Evolutionary conservation across 2,888 invertebrate genomes (phyloP).

Genomic region (Uloborus plumipes): DNA sequence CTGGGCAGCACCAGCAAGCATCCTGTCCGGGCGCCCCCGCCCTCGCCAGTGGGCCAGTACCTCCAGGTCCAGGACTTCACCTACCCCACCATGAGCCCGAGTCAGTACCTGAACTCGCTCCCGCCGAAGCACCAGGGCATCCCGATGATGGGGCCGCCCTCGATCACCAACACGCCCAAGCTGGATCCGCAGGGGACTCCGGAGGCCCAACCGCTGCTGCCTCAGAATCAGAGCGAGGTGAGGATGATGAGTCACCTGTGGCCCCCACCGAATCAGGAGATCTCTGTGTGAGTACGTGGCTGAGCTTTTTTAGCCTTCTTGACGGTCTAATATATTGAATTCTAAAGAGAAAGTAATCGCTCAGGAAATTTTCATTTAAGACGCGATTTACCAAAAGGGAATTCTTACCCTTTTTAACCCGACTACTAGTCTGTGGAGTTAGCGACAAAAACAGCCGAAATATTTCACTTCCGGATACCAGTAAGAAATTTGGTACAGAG

Average conservation of each 20-base stretch:
- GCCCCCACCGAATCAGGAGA: slow-evolving; percentile 63
- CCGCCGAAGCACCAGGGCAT: slow-evolving; percentile 46
- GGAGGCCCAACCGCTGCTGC: slow-evolving; percentile 54
- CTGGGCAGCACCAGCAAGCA: slow-evolving; percentile 18
- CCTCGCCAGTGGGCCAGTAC: slow-evolving; percentile 57
- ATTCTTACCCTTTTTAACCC: too few species aligned
- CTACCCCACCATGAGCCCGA: slow-evolving; percentile 45
- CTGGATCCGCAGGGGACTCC: slow-evolving; percentile 27
- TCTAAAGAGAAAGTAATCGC: too few species aligned
- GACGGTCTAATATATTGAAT: too few species aligned
- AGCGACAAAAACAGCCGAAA: too few species aligned
- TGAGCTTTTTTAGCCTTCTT: slow-evolving; percentile 22
- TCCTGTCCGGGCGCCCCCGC: slow-evolving; percentile 53
- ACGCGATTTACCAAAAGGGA: too few species aligned
- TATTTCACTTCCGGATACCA: too few species aligned
- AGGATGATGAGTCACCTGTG: slow-evolving; percentile 60
- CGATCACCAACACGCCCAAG: slow-evolving; percentile 36
- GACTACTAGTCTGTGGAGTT: too few species aligned
- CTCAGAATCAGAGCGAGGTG: slow-evolving; percentile 52
- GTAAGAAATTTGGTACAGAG: too few species aligned
- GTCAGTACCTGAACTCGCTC: slow-evolving; percentile 45
- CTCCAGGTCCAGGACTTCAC: slow-evolving; percentile 60
- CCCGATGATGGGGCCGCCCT: slow-evolving; percentile 32
- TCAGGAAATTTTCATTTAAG: too few species aligned
- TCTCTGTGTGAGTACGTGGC: slow-evolving; percentile 65